These are phyloP conservation scores for Drosophila setosimentum DNA, from an alignment of 2,888 invertebrate species.

Conservation along the genomic window DNA sequence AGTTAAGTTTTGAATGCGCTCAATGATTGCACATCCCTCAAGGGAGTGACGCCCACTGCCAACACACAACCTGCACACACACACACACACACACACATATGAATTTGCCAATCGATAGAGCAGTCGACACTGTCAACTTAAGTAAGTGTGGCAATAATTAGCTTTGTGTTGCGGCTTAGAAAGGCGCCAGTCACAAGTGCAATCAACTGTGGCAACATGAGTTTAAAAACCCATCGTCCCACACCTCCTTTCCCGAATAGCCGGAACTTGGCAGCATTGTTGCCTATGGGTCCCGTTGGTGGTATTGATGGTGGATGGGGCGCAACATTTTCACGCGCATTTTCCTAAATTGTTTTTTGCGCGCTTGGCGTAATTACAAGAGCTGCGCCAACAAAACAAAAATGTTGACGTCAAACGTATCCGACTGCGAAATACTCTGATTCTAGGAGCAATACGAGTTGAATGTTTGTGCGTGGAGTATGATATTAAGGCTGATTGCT, in stretches of 20 bases:
- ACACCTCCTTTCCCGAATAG: neutral
- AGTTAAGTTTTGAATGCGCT: slow-evolving; percentile 43
- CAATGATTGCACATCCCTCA: slow-evolving; percentile 30
- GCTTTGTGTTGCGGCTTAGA: slow-evolving; percentile 10
- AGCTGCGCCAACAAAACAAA: slow-evolving; percentile 9
- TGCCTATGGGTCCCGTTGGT: neutral
- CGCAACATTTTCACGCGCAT: slow-evolving; percentile 41
- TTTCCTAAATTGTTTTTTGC: slow-evolving; percentile 57
- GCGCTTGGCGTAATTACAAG: slow-evolving; percentile 38
- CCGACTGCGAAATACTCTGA: slow-evolving; percentile 1
- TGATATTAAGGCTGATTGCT: neutral
- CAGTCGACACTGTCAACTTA: slow-evolving; percentile 27
- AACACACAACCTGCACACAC: too few species aligned
- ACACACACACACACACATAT: slow-evolving; percentile 3
- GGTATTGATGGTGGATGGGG: neutral
- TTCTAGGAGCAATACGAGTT: neutral
- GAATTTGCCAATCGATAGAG: slow-evolving; percentile 45
- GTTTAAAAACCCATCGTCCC: slow-evolving; percentile 20
- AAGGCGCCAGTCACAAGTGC: slow-evolving; percentile 5
- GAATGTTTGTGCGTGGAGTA: neutral
- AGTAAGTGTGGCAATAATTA: slow-evolving; percentile 48
- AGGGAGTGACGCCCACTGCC: slow-evolving; percentile 34
- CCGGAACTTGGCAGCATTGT: slow-evolving; percentile 21
- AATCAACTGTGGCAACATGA: slow-evolving; percentile 30
- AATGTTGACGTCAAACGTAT: neutral